phyloP scores from a whole-genome alignment of 2,797 vertebrate species.

The Sebastes steindachneri region DNA sequence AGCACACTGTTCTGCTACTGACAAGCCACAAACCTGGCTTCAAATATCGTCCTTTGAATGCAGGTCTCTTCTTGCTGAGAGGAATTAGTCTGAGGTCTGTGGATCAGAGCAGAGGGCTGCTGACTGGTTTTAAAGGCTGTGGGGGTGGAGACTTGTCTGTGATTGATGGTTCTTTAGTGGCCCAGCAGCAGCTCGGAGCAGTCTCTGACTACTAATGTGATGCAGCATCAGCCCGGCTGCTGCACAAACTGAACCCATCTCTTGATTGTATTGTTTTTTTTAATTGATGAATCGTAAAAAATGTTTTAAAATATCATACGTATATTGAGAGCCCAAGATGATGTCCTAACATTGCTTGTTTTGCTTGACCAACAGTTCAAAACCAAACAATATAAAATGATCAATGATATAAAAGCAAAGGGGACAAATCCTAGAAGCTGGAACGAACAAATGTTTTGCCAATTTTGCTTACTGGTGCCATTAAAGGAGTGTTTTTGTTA shows the following conservation, averaged over 20 bases:
- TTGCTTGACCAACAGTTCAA: not conserved
- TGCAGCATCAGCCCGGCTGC: not conserved
- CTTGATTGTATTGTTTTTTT: no score
- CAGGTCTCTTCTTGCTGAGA: constrained; percentile 25
- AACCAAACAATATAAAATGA: not conserved
- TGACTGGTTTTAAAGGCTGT: constrained; percentile 24
- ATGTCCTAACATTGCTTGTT: not conserved
- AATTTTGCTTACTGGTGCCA: no score
- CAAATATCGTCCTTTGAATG: not conserved
- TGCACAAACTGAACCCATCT: not conserved
- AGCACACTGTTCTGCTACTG: not conserved
- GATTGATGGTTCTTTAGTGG: constrained; percentile 49
- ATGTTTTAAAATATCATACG: not conserved
- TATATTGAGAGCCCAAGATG: not conserved
- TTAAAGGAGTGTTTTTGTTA: no score
- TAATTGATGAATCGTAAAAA: not conserved
- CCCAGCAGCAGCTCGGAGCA: not conserved
- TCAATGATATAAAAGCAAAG: not conserved
- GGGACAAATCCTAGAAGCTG: no score
- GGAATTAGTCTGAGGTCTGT: constrained; percentile 28
- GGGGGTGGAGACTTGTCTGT: constrained; percentile 32
- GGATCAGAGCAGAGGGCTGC: constrained; percentile 30
- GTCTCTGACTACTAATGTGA: constrained; percentile 15
- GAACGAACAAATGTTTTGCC: not conserved
- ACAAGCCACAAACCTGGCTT: not conserved